phyloP scores from a whole-genome alignment of 2,888 invertebrate species.

The Octonoba sinensis region DNA sequence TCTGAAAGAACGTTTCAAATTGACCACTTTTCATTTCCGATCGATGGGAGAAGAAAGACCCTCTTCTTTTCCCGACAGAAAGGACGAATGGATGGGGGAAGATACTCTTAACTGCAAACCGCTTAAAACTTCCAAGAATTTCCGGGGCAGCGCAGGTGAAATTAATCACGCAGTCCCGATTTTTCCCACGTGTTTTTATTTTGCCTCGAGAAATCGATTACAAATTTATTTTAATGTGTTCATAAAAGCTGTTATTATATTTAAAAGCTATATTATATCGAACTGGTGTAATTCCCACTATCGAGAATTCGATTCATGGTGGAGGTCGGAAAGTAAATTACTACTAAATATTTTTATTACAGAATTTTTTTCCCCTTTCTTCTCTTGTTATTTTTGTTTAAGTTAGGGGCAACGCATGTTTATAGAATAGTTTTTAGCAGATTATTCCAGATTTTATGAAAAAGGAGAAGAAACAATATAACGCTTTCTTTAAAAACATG shows the following conservation, averaged over 20 bases:
- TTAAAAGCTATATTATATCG: slow-evolving; percentile 58
- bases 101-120: slow-evolving; percentile 38
- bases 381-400: neutral
- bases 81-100: slow-evolving; percentile 40
- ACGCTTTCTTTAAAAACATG: neutral
- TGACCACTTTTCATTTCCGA: slow-evolving; percentile 51
- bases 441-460: neutral
- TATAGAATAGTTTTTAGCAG: neutral
- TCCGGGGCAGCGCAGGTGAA: slow-evolving; percentile 24
- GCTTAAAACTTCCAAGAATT: slow-evolving; percentile 27
- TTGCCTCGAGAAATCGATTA: slow-evolving; percentile 29
- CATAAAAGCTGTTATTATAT: slow-evolving; percentile 58
- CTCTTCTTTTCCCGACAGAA: slow-evolving; percentile 2
- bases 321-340: neutral
- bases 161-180: slow-evolving; percentile 58
- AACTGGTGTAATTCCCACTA: slow-evolving; percentile 36
- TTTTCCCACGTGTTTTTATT: slow-evolving; percentile 45
- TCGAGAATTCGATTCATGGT: slow-evolving; percentile 16
- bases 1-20: slow-evolving; percentile 37
- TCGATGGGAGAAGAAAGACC: slow-evolving; percentile 11
- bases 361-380: neutral
- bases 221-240: slow-evolving; percentile 60
- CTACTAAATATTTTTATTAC: neutral
- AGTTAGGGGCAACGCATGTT: slow-evolving; percentile 8
- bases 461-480: neutral